These are phyloP conservation scores for Plodia interpunctella DNA, from an alignment of 1,140 invertebrate species.

Conservation along the genomic window DNA sequence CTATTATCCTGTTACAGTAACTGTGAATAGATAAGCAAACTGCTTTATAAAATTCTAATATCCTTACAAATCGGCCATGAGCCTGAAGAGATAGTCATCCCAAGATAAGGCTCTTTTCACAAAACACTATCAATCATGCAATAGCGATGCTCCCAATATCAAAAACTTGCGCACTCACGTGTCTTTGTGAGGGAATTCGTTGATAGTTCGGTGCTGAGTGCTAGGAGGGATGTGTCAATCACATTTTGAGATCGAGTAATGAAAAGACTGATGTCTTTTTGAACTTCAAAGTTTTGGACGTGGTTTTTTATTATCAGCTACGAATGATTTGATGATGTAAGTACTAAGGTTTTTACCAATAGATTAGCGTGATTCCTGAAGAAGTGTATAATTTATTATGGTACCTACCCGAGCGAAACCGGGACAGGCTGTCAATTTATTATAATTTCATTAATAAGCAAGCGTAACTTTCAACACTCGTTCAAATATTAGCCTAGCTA, in stretches of 20 bases:
- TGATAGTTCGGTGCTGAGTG: slow-evolving; percentile 21
- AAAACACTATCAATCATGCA: slow-evolving; percentile 66
- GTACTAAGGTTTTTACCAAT: too few species aligned
- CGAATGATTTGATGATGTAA: too few species aligned
- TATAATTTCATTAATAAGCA: not conserved
- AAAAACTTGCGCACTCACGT: slow-evolving; percentile 49
- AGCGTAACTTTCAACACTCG: slow-evolving; percentile 10
- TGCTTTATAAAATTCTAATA: slow-evolving; percentile 37
- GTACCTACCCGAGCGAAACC: too few species aligned
- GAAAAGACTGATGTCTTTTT: not conserved
- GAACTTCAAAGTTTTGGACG: too few species aligned
- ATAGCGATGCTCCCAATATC: slow-evolving; percentile 57
- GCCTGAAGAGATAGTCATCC: slow-evolving; percentile 36
- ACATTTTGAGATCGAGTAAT: slow-evolving; percentile 17
- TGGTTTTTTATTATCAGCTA: too few species aligned
- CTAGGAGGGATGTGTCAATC: slow-evolving; percentile 51
- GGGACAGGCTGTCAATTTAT: not conserved
- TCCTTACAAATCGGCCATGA: slow-evolving; percentile 52
- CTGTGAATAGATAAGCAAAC: slow-evolving; percentile 1
- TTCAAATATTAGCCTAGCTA: slow-evolving; percentile 33
- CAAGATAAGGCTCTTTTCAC: slow-evolving; percentile 44
- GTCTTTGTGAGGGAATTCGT: slow-evolving; percentile 42
- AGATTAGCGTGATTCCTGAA: too few species aligned
- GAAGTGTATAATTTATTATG: too few species aligned
- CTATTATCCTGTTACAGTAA: not conserved